Conservation (phyloP, 2,113 vertebrate genomes). For the Zosterops pallidus region DNA sequence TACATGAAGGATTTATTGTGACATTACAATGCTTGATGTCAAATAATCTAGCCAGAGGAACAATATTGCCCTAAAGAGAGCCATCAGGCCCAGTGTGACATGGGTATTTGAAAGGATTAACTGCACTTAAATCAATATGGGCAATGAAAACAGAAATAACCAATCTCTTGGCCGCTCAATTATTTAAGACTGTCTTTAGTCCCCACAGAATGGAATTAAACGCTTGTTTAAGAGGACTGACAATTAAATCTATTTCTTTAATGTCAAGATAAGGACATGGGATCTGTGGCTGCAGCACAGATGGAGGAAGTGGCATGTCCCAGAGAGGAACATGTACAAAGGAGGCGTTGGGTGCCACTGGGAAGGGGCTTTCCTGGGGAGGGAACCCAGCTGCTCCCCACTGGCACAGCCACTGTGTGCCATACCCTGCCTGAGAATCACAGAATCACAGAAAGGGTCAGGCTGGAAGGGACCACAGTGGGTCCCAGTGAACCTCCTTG, state of each 20-base stretch:
- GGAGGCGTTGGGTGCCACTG: rapidly evolving
- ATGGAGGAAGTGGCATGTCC: neutral
- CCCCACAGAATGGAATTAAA: conserved; percentile 72
- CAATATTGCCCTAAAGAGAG: conserved; percentile 75
- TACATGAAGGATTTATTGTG: conserved; percentile 71
- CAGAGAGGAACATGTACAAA: neutral
- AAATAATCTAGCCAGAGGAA: conserved; percentile 74
- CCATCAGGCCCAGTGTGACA: conserved; percentile 72
- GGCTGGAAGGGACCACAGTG: neutral
- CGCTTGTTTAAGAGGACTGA: conserved; percentile 61
- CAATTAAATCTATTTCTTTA: conserved; percentile 75
- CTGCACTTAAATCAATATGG: conserved; percentile 79
- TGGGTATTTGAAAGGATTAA: conserved; percentile 78
- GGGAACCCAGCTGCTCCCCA: neutral
- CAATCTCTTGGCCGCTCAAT: conserved; percentile 82
- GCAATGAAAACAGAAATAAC: conserved; percentile 80
- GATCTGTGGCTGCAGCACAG: neutral
- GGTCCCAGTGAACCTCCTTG: neutral
- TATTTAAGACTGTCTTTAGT: conserved; percentile 77
- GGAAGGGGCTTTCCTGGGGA: neutral
- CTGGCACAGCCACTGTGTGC: neutral
- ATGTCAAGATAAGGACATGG: conserved; percentile 27
- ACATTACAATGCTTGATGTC: conserved; percentile 75
- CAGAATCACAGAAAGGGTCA: neutral
- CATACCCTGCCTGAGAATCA: neutral